These are phyloP conservation scores for Misgurnus mizolepis DNA, from an alignment of 2,113 vertebrate species.

Conservation along the genomic window DNA sequence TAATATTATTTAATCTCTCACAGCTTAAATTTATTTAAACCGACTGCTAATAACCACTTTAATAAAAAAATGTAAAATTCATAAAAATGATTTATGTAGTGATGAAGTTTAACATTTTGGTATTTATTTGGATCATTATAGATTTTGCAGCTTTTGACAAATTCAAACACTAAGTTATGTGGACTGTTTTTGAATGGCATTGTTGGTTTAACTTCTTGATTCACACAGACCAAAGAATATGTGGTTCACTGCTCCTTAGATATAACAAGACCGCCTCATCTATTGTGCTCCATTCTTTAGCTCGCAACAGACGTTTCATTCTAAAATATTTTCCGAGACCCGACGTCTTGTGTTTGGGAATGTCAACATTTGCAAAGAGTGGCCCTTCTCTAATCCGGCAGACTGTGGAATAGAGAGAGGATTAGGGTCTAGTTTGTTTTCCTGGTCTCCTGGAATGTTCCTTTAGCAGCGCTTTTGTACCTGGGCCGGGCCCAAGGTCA, in stretches of 20 bases:
- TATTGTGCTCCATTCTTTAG: conserved; percentile 17
- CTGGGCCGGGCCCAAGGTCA: conserved; percentile 48
- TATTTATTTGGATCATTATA: neutral
- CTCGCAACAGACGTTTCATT: conserved; percentile 33
- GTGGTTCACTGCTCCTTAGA: conserved; percentile 34
- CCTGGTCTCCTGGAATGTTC: conserved; percentile 50
- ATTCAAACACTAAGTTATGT: neutral
- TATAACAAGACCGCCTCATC: conserved; percentile 17
- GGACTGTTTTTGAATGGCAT: neutral
- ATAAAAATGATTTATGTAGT: neutral
- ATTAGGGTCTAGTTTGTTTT: conserved; percentile 55
- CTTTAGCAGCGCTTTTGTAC: conserved; percentile 46
- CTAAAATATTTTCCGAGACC: conserved; percentile 51
- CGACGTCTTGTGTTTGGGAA: conserved; percentile 41
- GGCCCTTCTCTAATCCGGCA: conserved; percentile 52
- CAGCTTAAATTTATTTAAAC: neutral
- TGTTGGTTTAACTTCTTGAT: conserved; percentile 2
- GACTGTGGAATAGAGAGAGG: conserved; percentile 47
- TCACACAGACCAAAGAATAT: conserved; percentile 23
- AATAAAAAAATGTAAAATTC: no score
- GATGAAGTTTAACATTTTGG: neutral
- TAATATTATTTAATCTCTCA: neutral
- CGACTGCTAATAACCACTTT: neutral
- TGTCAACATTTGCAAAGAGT: conserved; percentile 57
- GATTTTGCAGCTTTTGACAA: neutral